Evolutionary conservation across 1,140 invertebrate species (phyloP).

Genomic region (Papilio polytes): DNA sequence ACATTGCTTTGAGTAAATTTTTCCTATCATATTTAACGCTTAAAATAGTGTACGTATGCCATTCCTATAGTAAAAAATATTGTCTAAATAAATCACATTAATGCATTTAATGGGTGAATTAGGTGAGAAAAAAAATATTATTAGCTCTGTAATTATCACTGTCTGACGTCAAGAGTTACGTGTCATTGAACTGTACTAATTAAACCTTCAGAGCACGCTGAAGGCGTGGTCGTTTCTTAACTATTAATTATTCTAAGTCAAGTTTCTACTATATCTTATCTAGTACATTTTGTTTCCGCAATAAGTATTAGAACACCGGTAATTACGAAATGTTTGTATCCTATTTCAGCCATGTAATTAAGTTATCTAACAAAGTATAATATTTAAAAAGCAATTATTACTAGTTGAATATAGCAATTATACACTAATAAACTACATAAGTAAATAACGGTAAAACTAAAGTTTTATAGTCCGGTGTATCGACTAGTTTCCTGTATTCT

Average conservation of each 20-base stretch:
- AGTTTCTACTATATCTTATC: not conserved
- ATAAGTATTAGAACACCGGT: not conserved
- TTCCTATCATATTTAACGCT: too few species aligned
- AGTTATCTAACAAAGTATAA: not conserved
- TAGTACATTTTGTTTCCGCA: not conserved
- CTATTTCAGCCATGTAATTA: not conserved
- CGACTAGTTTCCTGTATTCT: not conserved
- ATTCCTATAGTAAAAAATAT: too few species aligned
- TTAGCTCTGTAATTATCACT: slow-evolving; percentile 57
- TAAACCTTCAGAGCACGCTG: not conserved
- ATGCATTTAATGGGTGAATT: slow-evolving; percentile 45
- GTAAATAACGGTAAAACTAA: not conserved
- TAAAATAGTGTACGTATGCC: too few species aligned
- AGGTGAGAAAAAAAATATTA: slow-evolving; percentile 57
- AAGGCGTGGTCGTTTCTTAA: not conserved
- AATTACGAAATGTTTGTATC: not conserved
- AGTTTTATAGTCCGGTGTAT: not conserved
- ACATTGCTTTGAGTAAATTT: too few species aligned
- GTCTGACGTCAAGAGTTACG: slow-evolving; percentile 58
- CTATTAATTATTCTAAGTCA: not conserved
- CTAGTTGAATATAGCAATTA: not conserved
- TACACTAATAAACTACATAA: not conserved
- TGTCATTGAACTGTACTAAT: slow-evolving; percentile 58
- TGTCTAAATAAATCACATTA: not conserved
- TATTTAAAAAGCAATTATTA: not conserved